A percentile compares a stretch with the other conserved stretches of the same genome.
These are phyloP conservation scores for Bombus picipes DNA, from an alignment of 1,140 invertebrate species.

Conservation along the genomic window DNA sequence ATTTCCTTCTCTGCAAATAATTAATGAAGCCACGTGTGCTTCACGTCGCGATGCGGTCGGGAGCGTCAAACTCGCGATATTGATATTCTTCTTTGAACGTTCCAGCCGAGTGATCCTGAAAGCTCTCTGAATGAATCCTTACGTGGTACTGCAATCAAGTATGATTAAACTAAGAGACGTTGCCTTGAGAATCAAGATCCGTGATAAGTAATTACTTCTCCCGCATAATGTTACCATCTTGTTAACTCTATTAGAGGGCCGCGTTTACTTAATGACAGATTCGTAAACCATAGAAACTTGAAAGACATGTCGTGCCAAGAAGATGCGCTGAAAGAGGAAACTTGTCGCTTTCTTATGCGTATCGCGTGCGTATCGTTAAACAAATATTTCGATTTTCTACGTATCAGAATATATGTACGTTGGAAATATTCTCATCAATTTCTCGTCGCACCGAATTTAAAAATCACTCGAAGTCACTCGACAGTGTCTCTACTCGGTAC, in stretches of 20 bases:
- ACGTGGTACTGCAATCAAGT: not conserved
- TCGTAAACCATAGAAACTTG: not conserved
- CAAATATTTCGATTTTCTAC: not conserved
- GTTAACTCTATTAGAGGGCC: constrained; percentile 19
- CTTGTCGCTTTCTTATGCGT: not conserved
- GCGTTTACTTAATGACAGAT: constrained; percentile 17
- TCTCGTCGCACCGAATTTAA: not conserved
- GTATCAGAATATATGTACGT: not conserved
- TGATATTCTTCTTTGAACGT: not conserved
- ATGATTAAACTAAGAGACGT: constrained; percentile 1
- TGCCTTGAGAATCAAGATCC: constrained; percentile 24
- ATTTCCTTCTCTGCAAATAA: not conserved
- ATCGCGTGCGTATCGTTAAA: not conserved
- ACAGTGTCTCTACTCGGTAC: not conserved
- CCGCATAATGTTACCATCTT: constrained; percentile 36
- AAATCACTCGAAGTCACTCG: not conserved
- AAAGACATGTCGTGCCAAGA: not conserved
- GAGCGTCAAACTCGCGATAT: not conserved
- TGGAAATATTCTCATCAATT: not conserved
- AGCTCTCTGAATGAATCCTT: not conserved
- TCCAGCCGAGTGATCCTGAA: not conserved
- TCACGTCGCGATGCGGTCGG: not conserved
- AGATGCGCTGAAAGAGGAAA: not conserved
- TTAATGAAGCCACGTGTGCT: not conserved
- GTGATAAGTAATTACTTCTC: constrained; percentile 27